These are phyloP conservation scores for Drosophila aldrichi DNA, from an alignment of 2,888 invertebrate genomes.

Conservation along the genomic window DNA sequence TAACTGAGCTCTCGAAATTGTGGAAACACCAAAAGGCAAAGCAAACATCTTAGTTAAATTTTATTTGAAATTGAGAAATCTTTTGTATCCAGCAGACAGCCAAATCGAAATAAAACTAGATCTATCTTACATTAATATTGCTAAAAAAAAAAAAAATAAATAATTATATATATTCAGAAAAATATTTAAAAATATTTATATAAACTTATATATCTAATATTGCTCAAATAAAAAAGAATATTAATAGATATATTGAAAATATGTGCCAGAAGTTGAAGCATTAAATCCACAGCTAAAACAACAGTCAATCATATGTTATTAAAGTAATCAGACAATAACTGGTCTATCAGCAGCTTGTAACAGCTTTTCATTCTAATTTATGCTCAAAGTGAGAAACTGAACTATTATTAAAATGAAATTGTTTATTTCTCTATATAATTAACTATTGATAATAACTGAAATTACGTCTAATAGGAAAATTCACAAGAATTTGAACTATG, in stretches of 20 bases:
- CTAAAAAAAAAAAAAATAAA: too few species aligned
- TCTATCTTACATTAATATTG: too few species aligned
- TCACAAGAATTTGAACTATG: not conserved
- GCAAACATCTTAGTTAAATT: not conserved
- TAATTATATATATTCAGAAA: too few species aligned
- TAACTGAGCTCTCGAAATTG: slow-evolving; percentile 1
- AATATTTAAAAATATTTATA: too few species aligned
- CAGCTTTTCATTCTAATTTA: not conserved
- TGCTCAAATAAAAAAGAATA: too few species aligned
- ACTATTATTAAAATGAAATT: slow-evolving; percentile 1
- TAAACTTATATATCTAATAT: too few species aligned
- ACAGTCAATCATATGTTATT: not conserved
- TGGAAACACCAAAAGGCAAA: not conserved
- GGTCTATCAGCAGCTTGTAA: not conserved
- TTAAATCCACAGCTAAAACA: not conserved
- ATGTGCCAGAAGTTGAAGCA: too few species aligned
- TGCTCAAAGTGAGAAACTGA: not conserved
- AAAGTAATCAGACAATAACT: not conserved
- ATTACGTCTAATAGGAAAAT: slow-evolving; percentile 1
- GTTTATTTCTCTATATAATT: slow-evolving; percentile 3
- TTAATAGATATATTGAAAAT: too few species aligned
- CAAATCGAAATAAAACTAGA: not conserved
- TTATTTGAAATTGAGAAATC: not conserved
- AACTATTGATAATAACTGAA: slow-evolving; percentile 6
- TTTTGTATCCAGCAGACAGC: not conserved